A percentile compares a stretch with the other conserved stretches of the same genome.
These are phyloP conservation scores for Etheostoma nigrum DNA, from an alignment of 2,797 vertebrate species.

Conservation along the genomic window DNA sequence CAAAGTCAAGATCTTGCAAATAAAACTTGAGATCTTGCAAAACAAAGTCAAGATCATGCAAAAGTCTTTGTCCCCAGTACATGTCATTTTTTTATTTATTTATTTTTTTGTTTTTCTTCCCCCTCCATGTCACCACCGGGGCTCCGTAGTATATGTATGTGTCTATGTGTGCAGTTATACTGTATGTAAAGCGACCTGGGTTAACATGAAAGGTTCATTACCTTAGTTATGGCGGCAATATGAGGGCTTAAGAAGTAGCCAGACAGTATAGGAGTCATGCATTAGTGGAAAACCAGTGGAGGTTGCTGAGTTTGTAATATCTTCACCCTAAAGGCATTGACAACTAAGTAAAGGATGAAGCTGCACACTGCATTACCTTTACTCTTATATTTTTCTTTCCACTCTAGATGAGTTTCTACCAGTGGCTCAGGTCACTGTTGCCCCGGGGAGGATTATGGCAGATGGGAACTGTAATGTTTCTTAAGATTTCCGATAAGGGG, in stretches of 20 bases:
- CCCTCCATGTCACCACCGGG: too few species aligned
- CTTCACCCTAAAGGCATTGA: conserved; percentile 67
- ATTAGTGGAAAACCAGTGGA: conserved; percentile 65
- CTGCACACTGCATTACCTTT: conserved; percentile 77
- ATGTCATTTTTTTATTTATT: too few species aligned
- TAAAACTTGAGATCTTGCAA: too few species aligned
- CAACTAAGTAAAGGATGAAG: conserved; percentile 76
- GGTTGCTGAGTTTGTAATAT: conserved; percentile 73
- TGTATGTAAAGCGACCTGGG: not conserved
- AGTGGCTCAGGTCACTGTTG: conserved; percentile 77
- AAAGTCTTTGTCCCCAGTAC: too few species aligned
- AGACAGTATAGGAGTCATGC: conserved; percentile 43
- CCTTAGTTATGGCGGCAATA: conserved; percentile 17
- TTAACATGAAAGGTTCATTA: conserved; percentile 27
- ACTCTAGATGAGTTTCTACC: conserved; percentile 75
- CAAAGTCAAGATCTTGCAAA: too few species aligned
- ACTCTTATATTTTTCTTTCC: conserved; percentile 55
- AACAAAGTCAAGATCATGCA: too few species aligned
- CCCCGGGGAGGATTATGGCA: conserved; percentile 72
- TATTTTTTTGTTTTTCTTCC: too few species aligned
- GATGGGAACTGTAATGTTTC: conserved; percentile 70
- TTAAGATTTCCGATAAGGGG: conserved; percentile 60
- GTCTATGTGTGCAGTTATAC: not conserved
- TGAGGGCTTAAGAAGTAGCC: conserved; percentile 30
- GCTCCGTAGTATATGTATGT: not conserved